A percentile compares a stretch with the other conserved stretches of the same genome.
Evolutionary conservation across 2,888 invertebrate genomes (phyloP).

Genomic region (Cephus spinipes): DNA sequence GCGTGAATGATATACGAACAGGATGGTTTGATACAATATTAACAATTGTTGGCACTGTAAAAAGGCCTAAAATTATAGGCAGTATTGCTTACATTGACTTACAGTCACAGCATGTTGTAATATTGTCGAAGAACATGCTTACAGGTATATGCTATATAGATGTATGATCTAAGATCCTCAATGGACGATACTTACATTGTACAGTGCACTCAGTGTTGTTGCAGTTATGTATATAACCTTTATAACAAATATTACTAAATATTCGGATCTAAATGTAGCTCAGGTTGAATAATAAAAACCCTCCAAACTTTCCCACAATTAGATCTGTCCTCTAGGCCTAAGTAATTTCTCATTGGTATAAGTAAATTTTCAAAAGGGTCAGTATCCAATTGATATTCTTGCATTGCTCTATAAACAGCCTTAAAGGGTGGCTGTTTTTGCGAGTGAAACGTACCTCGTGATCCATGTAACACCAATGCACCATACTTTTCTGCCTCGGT

Average conservation of each 20-base stretch:
- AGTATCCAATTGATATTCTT: slow-evolving; percentile 76
- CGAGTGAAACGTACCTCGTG: slow-evolving; percentile 86
- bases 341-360: slow-evolving; percentile 70
- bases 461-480: slow-evolving; percentile 89
- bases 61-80: background rate
- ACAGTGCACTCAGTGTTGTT: background rate
- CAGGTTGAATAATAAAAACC: slow-evolving; percentile 67
- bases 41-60: background rate
- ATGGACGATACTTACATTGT: background rate
- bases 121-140: background rate
- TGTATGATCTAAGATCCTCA: background rate
- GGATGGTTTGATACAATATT: background rate
- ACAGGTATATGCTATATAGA: background rate
- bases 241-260: background rate
- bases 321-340: slow-evolving; percentile 70
- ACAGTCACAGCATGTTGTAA: background rate
- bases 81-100: background rate
- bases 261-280: slow-evolving; percentile 45
- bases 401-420: slow-evolving; percentile 75
- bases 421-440: slow-evolving; percentile 89
- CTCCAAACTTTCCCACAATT: slow-evolving; percentile 75
- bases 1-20: background rate
- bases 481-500: slow-evolving; percentile 77
- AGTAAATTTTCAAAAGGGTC: slow-evolving; percentile 75
- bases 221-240: background rate